Evolutionary conservation across 2,888 invertebrate species (phyloP).

Genomic region (Euclidia mi): DNA sequence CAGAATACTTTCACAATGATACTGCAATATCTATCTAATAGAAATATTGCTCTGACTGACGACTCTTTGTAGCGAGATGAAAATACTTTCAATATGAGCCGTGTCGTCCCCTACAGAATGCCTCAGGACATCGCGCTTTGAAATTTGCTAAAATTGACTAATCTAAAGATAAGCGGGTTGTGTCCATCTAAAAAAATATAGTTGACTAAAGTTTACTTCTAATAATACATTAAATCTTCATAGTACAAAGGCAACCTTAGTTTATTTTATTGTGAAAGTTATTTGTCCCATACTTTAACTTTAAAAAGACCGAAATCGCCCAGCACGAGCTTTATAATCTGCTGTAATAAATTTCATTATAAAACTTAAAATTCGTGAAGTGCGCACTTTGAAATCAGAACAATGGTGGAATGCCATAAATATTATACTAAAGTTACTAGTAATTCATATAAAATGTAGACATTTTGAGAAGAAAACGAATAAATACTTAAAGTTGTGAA

Average conservation of each 20-base stretch:
- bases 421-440: conserved; percentile 28
- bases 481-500: conserved; percentile 58
- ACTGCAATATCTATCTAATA: background rate
- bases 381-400: background rate
- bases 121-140: conserved; percentile 4
- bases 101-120: background rate
- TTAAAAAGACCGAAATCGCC: no score
- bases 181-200: no score
- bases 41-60: background rate
- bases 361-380: background rate
- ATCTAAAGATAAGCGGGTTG: background rate
- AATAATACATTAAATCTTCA: no score
- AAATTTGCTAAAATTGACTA: conserved; percentile 1
- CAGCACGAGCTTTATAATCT: no score
- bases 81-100: conserved; percentile 5
- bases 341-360: no score
- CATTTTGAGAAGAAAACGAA: conserved; percentile 50
- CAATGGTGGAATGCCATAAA: conserved; percentile 26
- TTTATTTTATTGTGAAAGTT: no score
- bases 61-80: conserved; percentile 1
- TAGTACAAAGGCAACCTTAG: no score
- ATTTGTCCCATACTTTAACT: no score
- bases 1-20: background rate
- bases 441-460: conserved; percentile 44
- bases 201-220: no score